phyloP scores from a whole-genome alignment of 2,888 invertebrate species.

The Apotomis capreana region DNA sequence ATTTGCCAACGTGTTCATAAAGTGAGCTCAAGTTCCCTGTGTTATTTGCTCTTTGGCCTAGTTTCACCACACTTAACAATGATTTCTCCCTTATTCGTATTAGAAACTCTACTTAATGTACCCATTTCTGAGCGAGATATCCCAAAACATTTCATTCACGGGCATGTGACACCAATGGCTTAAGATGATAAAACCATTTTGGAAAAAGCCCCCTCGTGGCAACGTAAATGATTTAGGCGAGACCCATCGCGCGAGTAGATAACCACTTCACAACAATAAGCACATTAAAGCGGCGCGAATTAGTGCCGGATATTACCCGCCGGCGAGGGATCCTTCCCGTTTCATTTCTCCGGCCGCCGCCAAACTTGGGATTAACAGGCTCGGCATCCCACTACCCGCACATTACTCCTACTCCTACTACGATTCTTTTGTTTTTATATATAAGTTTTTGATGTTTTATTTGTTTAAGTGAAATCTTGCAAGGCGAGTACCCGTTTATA shows the following conservation, averaged over 20 bases:
- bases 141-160: no score
- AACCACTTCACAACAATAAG: slow-evolving; percentile 26
- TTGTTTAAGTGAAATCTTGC: not conserved
- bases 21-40: no score
- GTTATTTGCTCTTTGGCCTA: no score
- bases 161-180: not conserved
- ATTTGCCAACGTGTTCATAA: no score
- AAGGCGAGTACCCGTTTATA: no score
- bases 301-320: slow-evolving; percentile 24
- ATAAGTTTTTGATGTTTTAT: not conserved
- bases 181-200: not conserved
- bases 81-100: no score
- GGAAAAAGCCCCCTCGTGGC: not conserved
- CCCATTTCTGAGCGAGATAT: no score
- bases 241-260: not conserved
- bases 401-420: not conserved
- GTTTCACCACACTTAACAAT: no score
- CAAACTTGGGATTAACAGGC: slow-evolving; percentile 29
- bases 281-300: slow-evolving; percentile 19
- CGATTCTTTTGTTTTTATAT: not conserved
- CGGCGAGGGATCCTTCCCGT: slow-evolving; percentile 24
- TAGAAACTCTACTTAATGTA: no score
- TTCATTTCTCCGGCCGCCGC: slow-evolving; percentile 11
- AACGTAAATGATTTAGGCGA: not conserved
- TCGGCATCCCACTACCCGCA: slow-evolving; percentile 3